Base-by-base conservation (phyloP, 2,888 invertebrate species). In the Electrophaes corylata region DNA sequence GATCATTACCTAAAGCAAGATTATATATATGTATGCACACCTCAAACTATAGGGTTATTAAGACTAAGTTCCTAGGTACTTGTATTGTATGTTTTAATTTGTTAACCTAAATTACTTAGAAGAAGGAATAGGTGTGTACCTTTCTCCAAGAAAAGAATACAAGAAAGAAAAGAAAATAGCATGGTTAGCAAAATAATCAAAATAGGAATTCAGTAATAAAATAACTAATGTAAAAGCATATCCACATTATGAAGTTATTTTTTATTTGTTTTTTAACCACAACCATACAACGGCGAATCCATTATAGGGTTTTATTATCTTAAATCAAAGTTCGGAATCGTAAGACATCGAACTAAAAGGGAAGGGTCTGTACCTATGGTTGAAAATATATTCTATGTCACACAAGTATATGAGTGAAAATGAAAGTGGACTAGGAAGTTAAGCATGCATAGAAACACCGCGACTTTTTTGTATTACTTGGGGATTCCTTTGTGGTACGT, bases 251-350 rank as follows among this genome's bases (percentile, higher is more conserved):
- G 70, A 71, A 67, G 69, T 70, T 71, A 19, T 71, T 33, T 67
- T 64, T 75, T 79, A 84, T 82, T 83, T 78, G 66, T 81, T 74
- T 71, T 75, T 71, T 75, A 75, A 79, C 81, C 83, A 76, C 81
- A 81, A 72, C 73, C 74, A 71, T 74, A 83, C 75, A 75, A 79
- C 81, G 81, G 77, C 77, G 78, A 84, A 86, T 84, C 82, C 84
- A 87, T 88, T 88, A 87, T 82, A 84, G 78, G 77, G 76, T 85
- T 88, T 87, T 88, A 88, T 87, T 85, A 87, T 86, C 84, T 84
- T 74, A 77, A 79, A 84, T 87, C 81, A 87, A 85, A 83, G 81
- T 82, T 83, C 67, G 75, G 74, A 83, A 81, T 87, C 76, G 83
- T 81, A 80, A 78, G 79, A 74, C 79, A 76, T 76, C 73, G 64